These are phyloP conservation scores for Euschistus heros DNA, from an alignment of 1,140 invertebrate species.

Conservation along the genomic window DNA sequence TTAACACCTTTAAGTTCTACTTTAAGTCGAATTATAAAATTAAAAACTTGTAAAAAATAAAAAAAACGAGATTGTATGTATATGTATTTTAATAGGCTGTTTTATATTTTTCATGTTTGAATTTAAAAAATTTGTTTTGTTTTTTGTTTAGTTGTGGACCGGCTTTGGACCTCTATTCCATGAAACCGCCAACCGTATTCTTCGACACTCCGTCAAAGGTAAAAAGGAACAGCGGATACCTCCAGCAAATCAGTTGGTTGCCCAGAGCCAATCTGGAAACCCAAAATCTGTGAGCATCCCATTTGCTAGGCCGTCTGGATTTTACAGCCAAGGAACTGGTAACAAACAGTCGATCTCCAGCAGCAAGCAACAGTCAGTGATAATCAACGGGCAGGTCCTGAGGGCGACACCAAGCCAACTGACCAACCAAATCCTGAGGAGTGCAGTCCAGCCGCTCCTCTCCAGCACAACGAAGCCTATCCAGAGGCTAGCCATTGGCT, in stretches of 20 bases:
- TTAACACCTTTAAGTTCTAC: no score
- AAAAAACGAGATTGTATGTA: no score
- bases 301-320: not conserved
- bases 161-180: constrained; percentile 24
- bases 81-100: no score
- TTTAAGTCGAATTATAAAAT: no score
- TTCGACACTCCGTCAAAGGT: constrained; percentile 19
- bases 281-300: not conserved
- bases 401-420: not conserved
- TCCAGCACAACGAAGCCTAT: not conserved
- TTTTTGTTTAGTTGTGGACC: constrained; percentile 25
- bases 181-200: constrained; percentile 22
- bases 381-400: not conserved
- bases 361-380: no score
- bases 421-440: not conserved
- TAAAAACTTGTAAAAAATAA: no score
- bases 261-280: not conserved
- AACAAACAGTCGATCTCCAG: not conserved
- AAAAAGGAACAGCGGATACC: not conserved
- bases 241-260: not conserved
- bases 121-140: no score
- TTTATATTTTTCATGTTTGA: no score
- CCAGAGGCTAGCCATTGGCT: not conserved
- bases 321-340: not conserved
- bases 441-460: not conserved